Evolutionary conservation across 2,113 vertebrate genomes (phyloP), one percentile per base, ranked within the genome.

Genomic region (Catharus bicknelli): DNA sequence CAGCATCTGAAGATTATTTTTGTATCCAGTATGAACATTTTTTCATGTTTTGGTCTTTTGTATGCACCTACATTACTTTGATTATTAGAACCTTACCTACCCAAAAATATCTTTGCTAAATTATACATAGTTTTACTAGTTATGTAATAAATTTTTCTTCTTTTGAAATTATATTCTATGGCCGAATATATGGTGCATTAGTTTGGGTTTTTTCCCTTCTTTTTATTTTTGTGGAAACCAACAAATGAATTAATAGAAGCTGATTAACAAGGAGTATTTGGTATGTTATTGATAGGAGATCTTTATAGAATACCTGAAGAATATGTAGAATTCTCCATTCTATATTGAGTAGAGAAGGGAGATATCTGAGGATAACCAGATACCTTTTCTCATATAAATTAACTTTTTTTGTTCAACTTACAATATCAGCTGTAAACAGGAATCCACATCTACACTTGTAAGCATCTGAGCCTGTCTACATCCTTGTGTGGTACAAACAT

Each of bases 131-230:
- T 11, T 81, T 86, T 73, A 7, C 11, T 74, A 16, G 5, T 59
- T 47, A 5, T 4, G 16, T 79, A 5, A 59, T 55, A 17, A 1
- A 0, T n/a, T 18, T 70, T 92, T 82, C 26, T 87, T 79, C 10
- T 32, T 86, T 88, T 38, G 20, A 32, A 21, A 43, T 61, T 43
- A 7, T 58, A 14, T 42, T 70, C 38, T n/a, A 2, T 73, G 55
- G 10, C 38, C 93, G 32, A 69, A 16, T 90, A 78, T 62, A 18
- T 74, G 2, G 1, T 58, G 5, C 1, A 7, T 59, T 73, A 7
- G 4, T n/a, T 64, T 36, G 25, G 0, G 0, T 0, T 34, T 50
- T 51, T 47, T 16, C 20, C 13, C 32, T 79, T 55, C 36, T 51
- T 55, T 63, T 57, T 32, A 73, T 86, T 38, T 43, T 50, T 77